phyloP scores from a whole-genome alignment of 2,797 vertebrate genomes.

The Syncerus caffer region DNA sequence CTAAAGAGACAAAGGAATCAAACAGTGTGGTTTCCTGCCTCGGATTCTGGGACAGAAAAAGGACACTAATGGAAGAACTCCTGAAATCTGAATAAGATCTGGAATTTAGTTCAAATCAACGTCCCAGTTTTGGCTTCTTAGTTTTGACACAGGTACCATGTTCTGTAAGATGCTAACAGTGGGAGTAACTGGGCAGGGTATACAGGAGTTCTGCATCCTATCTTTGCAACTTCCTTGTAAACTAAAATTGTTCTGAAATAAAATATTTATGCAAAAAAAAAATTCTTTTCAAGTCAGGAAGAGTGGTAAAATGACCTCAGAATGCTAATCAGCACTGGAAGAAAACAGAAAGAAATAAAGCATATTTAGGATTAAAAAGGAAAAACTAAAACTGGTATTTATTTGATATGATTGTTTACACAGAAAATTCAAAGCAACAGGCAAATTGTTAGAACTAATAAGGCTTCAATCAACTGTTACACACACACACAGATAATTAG shows the following conservation, averaged over 20 bases:
- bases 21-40: neutral
- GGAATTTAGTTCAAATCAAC: neutral
- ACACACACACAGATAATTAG: neutral
- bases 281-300: neutral
- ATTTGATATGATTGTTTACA: neutral
- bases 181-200: neutral
- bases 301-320: neutral
- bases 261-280: neutral
- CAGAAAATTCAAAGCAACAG: neutral
- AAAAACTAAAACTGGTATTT: neutral
- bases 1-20: neutral
- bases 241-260: constrained; percentile 30
- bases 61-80: neutral
- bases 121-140: neutral
- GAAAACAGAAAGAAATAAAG: neutral
- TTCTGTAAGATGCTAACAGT: neutral
- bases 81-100: neutral
- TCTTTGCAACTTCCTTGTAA: neutral
- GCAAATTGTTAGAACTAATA: neutral
- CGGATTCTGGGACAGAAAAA: neutral
- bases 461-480: neutral
- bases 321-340: neutral
- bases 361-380: neutral
- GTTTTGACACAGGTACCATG: neutral
- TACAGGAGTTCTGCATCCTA: neutral